Evolutionary conservation across 1,140 invertebrate genomes (phyloP), one percentile per base, ranked within the genome.

Genomic region (Nixonia krombeini): DNA sequence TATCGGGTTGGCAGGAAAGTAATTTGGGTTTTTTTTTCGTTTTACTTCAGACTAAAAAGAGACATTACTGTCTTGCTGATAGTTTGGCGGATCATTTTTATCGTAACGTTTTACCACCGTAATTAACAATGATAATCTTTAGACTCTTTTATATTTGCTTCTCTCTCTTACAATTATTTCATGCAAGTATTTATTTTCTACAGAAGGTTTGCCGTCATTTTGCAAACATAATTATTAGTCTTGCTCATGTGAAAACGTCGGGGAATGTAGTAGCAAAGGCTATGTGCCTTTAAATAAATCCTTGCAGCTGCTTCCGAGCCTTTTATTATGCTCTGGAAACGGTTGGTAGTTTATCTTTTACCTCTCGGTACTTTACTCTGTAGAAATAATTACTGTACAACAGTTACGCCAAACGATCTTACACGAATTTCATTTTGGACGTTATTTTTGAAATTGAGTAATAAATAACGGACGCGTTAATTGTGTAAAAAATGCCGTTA

Each of bases 321-420:
- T 56, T 56, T 56, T 56, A 56, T 56, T 56, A 56, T 46, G 23
- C 23, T 40, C 7, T 7, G 18, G 38, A 35, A 4, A 21, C 28
- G 33, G 31, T 44, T 25, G 18, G 18, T 18, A 55, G 18, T 23
- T 16, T 9, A 15, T 16, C 9, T 28, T 37, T 42, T 12, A 25
- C 23, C 28, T 40, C 28, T 17, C 21, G 9, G 25, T 52, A 15
- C 26, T 52, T 52, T 18, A 52, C 41, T 25, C 6, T 16, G 13
- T 10, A 44, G 10, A 23, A 38, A 10, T 2, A 25, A n/a, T 26
- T 26, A n/a, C 10, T 4, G 28, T 29, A 29, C n/a, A n/a, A n/a
- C n/a, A n/a, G n/a, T n/a, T n/a, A n/a, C n/a, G n/a, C n/a, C n/a
- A n/a, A n/a, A n/a, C n/a, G n/a, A n/a, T n/a, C n/a, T n/a, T n/a